These are phyloP conservation scores for Drosophila kanapiae DNA, from an alignment of 1,140 invertebrate species.

Conservation along the genomic window DNA sequence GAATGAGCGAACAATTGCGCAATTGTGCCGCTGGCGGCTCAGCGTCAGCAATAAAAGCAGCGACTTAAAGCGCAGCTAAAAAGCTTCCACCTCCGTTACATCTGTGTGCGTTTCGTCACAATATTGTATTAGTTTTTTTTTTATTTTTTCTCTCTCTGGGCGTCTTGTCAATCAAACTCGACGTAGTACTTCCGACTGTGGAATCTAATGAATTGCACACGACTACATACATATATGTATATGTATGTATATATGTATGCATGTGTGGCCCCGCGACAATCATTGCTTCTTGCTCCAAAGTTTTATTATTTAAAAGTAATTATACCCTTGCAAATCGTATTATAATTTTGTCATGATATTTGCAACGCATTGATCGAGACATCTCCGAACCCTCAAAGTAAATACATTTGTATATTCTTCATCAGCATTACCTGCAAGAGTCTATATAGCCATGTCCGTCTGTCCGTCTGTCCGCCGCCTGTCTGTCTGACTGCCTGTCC, in stretches of 20 bases:
- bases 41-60: constrained; percentile 17
- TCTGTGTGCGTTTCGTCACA: constrained; percentile 4
- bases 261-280: too few species aligned
- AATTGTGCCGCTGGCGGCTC: constrained; percentile 50
- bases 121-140: constrained; percentile 3
- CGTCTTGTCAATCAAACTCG: constrained; percentile 22
- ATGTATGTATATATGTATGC: too few species aligned
- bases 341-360: too few species aligned
- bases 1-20: constrained; percentile 74
- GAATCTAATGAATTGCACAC: not conserved
- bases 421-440: too few species aligned
- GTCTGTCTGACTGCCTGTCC: too few species aligned
- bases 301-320: not conserved
- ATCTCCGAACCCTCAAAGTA: too few species aligned
- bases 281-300: not conserved
- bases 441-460: too few species aligned
- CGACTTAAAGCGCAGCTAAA: constrained; percentile 15
- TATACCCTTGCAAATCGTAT: too few species aligned
- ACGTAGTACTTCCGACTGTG: constrained; percentile 11
- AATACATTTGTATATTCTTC: too few species aligned
- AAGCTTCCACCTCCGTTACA: constrained; percentile 3
- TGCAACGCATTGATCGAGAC: too few species aligned
- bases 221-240: too few species aligned
- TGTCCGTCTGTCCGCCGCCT: too few species aligned
- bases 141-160: constrained; percentile 8